These are phyloP conservation scores for Pocota personata DNA, from an alignment of 2,888 invertebrate species.

Conservation along the genomic window DNA sequence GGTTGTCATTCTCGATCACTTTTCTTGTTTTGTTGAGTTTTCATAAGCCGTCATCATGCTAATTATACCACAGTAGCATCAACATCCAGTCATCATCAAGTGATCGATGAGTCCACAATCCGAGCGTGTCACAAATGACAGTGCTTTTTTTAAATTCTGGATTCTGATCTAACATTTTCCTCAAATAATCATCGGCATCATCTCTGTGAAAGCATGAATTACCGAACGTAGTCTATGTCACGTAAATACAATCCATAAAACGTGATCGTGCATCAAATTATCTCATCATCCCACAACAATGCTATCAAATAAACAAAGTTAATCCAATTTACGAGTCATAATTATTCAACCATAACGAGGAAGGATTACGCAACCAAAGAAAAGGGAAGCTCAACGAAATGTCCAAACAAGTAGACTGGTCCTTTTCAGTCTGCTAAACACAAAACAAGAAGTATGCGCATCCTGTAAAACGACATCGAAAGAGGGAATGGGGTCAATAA, in stretches of 20 bases:
- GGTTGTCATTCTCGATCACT: not conserved
- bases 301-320: slow-evolving; percentile 39
- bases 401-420: slow-evolving; percentile 50
- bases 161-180: slow-evolving; percentile 30
- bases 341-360: slow-evolving; percentile 48
- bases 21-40: not conserved
- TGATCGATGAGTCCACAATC: slow-evolving; percentile 29
- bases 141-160: slow-evolving; percentile 3
- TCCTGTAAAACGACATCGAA: slow-evolving; percentile 43
- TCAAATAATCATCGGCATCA: slow-evolving; percentile 29
- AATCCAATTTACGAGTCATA: slow-evolving; percentile 55
- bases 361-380: slow-evolving; percentile 41
- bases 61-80: slow-evolving; percentile 24
- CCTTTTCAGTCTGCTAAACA: slow-evolving; percentile 49
- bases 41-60: slow-evolving; percentile 16
- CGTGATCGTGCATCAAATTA: slow-evolving; percentile 59
- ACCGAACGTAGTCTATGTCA: slow-evolving; percentile 39
- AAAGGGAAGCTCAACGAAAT: slow-evolving; percentile 26
- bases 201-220: slow-evolving; percentile 36
- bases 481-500: slow-evolving; percentile 67
- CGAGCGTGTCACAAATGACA: slow-evolving; percentile 49
- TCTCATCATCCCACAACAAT: slow-evolving; percentile 49
- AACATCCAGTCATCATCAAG: not conserved
- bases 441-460: slow-evolving; percentile 16
- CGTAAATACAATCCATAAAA: slow-evolving; percentile 46